Percentiles rank a stretch among this genome's conserved stretches.
phyloP scores from a whole-genome alignment of 2,797 vertebrate genomes.

The Chiroxiphia lanceolata region DNA sequence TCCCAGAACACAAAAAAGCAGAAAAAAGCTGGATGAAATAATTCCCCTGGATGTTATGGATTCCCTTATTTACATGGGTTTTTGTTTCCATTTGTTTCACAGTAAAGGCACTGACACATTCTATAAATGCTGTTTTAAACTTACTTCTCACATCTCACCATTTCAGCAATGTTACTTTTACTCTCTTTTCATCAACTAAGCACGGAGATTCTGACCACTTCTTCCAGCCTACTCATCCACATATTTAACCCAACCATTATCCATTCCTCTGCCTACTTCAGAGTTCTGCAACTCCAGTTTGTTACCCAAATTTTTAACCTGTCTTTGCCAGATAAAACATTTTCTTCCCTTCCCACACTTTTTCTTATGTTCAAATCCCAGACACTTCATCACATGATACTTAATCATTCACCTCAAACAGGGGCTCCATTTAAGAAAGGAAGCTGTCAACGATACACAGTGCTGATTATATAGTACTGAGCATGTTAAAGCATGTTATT shows the following conservation, averaged over 20 bases:
- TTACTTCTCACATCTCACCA: not conserved
- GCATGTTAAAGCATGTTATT: not conserved
- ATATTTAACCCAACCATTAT: not conserved
- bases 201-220: not conserved
- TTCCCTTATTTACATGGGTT: not conserved
- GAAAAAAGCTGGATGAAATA: not conserved
- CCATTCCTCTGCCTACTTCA: not conserved
- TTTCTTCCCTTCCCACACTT: not conserved
- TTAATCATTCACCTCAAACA: not conserved
- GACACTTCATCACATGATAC: not conserved
- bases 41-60: rapidly evolving
- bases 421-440: not conserved
- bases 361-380: not conserved
- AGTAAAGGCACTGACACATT: not conserved
- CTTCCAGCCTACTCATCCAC: not conserved
- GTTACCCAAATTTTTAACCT: not conserved
- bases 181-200: not conserved
- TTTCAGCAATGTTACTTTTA: not conserved
- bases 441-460: not conserved
- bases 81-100: not conserved
- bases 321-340: not conserved
- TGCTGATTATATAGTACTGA: not conserved
- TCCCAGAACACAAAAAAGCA: not conserved
- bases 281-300: not conserved
- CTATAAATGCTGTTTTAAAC: not conserved